Percentiles rank a stretch among this genome's conserved stretches.
phyloP scores from a whole-genome alignment of 2,888 invertebrate genomes.

The Lypha dubia region DNA sequence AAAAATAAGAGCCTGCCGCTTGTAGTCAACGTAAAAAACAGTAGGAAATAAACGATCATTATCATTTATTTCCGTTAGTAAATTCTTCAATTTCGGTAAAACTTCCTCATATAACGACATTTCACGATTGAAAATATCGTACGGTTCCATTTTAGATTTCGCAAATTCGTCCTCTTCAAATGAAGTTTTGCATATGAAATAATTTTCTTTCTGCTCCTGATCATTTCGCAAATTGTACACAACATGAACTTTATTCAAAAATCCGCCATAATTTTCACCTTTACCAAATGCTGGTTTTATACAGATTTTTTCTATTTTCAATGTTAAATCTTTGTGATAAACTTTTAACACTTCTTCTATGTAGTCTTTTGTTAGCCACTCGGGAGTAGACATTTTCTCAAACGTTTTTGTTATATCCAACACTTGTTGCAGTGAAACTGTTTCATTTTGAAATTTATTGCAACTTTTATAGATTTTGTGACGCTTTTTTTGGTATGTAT shows the following conservation, averaged over 20 bases:
- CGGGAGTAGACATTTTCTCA: conserved; percentile 75
- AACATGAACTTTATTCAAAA: conserved; percentile 77
- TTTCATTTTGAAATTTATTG: background rate
- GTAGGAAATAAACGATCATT: conserved; percentile 78
- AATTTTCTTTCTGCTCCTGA: conserved; percentile 48
- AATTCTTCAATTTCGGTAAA: conserved; percentile 78
- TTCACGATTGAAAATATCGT: conserved; percentile 82
- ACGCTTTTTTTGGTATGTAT: background rate
- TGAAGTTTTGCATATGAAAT: conserved; percentile 79
- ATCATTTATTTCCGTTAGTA: conserved; percentile 77
- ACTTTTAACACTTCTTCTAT: conserved; percentile 76
- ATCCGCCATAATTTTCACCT: conserved; percentile 81
- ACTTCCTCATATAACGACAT: conserved; percentile 81
- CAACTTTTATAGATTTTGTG: background rate
- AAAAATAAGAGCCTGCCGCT: conserved; percentile 79
- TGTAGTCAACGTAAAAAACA: conserved; percentile 79
- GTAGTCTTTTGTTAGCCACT: conserved; percentile 80
- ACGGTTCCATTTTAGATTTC: conserved; percentile 79
- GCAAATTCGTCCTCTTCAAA: conserved; percentile 75
- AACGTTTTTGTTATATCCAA: background rate
- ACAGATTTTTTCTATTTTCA: conserved; percentile 74
- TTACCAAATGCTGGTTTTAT: conserved; percentile 78
- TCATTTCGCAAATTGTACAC: conserved; percentile 71
- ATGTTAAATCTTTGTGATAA: conserved; percentile 75
- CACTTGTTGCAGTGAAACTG: background rate